Percentiles rank a stretch among this genome's conserved stretches.
Evolutionary conservation across 64 coral and sea anemone species (phyloP).

Genomic region (Platygyra sinensis): DNA sequence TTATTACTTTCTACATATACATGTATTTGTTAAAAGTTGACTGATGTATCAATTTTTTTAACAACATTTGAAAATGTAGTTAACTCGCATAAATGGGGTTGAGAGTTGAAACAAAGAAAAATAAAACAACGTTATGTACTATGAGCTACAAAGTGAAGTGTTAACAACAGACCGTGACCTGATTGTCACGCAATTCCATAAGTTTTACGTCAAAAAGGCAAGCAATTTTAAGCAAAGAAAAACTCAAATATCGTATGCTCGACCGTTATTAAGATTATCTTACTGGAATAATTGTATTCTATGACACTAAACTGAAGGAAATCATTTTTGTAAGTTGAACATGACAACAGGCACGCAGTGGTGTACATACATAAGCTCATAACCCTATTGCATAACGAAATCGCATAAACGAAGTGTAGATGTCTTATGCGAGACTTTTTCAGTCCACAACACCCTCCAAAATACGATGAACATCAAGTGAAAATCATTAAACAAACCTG

Average conservation of each 20-base stretch:
- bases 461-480: neutral
- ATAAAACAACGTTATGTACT: neutral
- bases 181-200: neutral
- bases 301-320: neutral
- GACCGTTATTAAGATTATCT: neutral
- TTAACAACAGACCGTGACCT: neutral
- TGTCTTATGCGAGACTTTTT: neutral
- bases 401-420: neutral
- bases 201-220: neutral
- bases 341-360: neutral
- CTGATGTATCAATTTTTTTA: too few relatives aligned
- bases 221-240: neutral
- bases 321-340: neutral
- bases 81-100: too few relatives aligned
- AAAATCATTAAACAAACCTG: slow-evolving; percentile 57
- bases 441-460: neutral
- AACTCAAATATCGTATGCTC: neutral
- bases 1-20: too few relatives aligned
- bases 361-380: neutral
- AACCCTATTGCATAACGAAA: slow-evolving; percentile 20
- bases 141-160: neutral
- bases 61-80: too few relatives aligned
- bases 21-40: too few relatives aligned
- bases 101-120: too few relatives aligned
- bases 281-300: neutral